Evolutionary conservation across 2,888 invertebrate species (phyloP).

Genomic region (Helobdella robusta): DNA sequence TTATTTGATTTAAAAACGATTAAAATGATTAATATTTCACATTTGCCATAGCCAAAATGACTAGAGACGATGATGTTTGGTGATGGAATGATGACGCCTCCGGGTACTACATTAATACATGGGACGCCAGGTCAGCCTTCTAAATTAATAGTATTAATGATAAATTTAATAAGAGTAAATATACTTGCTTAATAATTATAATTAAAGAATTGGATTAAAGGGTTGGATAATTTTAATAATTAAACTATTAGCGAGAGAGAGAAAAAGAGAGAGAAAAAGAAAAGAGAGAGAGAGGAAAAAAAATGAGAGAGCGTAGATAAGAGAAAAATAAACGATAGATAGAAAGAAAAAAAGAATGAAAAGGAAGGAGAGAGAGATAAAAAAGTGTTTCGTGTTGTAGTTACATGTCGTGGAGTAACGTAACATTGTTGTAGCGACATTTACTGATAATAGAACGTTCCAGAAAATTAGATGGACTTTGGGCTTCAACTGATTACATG

Average conservation of each 20-base stretch:
- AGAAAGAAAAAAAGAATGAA: neutral
- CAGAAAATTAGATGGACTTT: too few relatives aligned
- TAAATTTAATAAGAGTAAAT: neutral
- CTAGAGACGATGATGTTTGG: neutral
- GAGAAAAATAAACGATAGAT: neutral
- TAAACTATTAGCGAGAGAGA: neutral
- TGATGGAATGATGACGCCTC: neutral
- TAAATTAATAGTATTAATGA: too few relatives aligned
- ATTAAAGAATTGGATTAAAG: neutral
- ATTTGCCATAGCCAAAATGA: too few relatives aligned
- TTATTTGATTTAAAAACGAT: too few relatives aligned
- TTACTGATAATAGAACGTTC: too few relatives aligned
- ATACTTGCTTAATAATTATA: neutral
- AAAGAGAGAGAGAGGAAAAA: neutral
- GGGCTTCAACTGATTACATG: too few relatives aligned
- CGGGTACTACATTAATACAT: neutral
- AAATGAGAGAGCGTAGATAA: neutral
- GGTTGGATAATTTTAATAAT: neutral
- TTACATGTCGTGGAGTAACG: too few relatives aligned
- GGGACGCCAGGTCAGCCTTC: too few relatives aligned
- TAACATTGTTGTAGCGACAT: too few relatives aligned
- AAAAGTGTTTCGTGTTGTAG: neutral
- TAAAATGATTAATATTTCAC: too few relatives aligned
- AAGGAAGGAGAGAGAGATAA: neutral
- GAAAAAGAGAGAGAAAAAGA: neutral